Evolutionary conservation across 2,113 vertebrate genomes (phyloP).

Genomic region (Leuciscus idus): DNA sequence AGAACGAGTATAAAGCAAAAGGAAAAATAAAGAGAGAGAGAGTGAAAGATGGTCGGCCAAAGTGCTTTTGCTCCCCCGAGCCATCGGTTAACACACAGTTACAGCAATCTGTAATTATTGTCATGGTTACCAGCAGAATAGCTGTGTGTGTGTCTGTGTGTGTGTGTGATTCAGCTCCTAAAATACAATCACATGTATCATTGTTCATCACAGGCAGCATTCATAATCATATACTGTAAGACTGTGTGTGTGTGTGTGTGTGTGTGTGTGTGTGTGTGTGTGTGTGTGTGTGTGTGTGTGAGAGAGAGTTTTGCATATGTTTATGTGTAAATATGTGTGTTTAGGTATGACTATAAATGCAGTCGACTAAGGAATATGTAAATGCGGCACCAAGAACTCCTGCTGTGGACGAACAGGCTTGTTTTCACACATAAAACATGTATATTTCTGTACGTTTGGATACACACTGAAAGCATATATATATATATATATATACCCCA

Average conservation of each 20-base stretch:
- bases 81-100: conserved; percentile 51
- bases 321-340: neutral
- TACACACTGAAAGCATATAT: neutral
- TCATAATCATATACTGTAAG: neutral
- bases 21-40: conserved; percentile 26
- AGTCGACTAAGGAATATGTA: neutral
- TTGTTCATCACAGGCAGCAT: neutral
- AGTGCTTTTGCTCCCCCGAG: conserved; percentile 39
- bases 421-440: neutral
- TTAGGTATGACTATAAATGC: neutral
- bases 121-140: conserved; percentile 55
- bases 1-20: conserved; percentile 27
- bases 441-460: neutral
- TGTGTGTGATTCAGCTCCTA: conserved; percentile 20
- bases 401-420: neutral
- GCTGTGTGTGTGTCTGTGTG: neutral
- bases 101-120: conserved; percentile 57
- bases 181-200: neutral
- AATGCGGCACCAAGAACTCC: neutral
- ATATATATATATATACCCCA: neutral
- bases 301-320: neutral
- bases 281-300: neutral
- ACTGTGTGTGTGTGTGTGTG: neutral
- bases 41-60: conserved; percentile 36
- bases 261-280: too few species aligned